A percentile compares a stretch with the other conserved stretches of the same genome.
Evolutionary conservation across 1,140 invertebrate genomes (phyloP).

Genomic region (Battus philenor): DNA sequence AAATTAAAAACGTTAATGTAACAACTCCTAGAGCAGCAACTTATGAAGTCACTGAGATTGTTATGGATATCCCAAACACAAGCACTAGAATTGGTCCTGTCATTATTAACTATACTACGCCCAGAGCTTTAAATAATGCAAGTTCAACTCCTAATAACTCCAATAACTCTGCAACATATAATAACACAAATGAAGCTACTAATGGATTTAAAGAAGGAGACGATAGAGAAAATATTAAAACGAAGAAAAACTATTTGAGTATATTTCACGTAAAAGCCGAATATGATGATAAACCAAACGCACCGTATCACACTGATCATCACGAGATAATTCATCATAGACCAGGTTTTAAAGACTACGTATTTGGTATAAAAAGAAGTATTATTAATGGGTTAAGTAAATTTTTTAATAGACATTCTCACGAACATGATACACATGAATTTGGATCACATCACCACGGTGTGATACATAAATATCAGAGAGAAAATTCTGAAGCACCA

Average conservation of each 20-base stretch:
- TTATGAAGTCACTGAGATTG: constrained; percentile 47
- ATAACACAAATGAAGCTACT: constrained; percentile 4
- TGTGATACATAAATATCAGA: not conserved
- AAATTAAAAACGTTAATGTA: not conserved
- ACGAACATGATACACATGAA: constrained; percentile 8
- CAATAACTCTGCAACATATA: no score
- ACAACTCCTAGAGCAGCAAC: constrained; percentile 10
- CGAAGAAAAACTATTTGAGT: constrained; percentile 30
- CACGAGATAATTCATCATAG: constrained; percentile 5
- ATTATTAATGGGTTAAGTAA: constrained; percentile 27
- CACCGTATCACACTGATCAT: not conserved
- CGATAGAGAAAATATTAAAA: constrained; percentile 18
- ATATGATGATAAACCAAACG: constrained; percentile 22
- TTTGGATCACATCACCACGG: not conserved
- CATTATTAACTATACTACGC: constrained; percentile 30
- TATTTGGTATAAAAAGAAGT: constrained; percentile 27
- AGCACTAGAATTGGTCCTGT: constrained; percentile 29
- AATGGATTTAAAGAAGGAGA: not conserved
- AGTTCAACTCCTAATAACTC: no score
- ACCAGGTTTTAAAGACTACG: constrained; percentile 28
- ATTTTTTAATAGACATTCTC: constrained; percentile 19
- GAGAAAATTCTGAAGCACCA: not conserved
- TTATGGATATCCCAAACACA: constrained; percentile 40
- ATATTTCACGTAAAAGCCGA: constrained; percentile 37
- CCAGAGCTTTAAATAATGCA: constrained; percentile 28